Percentiles rank a stretch among this genome's conserved stretches.
Evolutionary conservation across 2,113 vertebrate species (phyloP).

Genomic region (Prinia subflava): DNA sequence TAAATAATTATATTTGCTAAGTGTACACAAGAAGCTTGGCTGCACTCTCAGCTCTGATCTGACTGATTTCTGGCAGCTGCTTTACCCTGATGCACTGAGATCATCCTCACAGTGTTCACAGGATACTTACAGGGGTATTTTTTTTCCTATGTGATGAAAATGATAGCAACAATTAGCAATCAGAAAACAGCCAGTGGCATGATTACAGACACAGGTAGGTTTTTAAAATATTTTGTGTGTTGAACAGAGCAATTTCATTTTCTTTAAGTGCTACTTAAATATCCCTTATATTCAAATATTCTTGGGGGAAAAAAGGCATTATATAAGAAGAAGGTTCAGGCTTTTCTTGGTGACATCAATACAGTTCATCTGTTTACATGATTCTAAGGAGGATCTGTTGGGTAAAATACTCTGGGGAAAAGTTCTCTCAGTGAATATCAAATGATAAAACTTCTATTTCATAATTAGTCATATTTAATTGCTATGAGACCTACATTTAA

Average conservation of each 20-base stretch:
- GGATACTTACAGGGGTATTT: not conserved
- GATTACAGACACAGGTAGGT: not conserved
- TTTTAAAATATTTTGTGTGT: not conserved
- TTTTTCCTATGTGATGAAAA: not conserved
- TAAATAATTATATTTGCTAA: constrained; percentile 1
- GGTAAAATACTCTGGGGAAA: not conserved
- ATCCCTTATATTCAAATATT: not conserved
- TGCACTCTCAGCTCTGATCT: not conserved
- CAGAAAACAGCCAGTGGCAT: not conserved
- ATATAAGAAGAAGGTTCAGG: not conserved
- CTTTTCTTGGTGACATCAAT: not conserved
- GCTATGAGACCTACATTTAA: not conserved
- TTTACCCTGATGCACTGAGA: not conserved
- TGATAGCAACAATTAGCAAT: not conserved
- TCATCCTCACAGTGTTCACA: not conserved
- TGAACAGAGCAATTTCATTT: not conserved
- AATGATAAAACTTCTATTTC: not conserved
- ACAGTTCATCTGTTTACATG: not conserved
- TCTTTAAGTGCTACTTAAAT: not conserved
- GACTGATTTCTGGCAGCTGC: not conserved
- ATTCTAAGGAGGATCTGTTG: not conserved
- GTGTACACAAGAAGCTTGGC: not conserved
- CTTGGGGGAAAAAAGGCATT: not conserved
- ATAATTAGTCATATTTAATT: constrained; percentile 15
- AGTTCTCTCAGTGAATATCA: not conserved